Evolutionary conservation across 2,113 vertebrate species (phyloP).

Genomic region (Paramisgurnus dabryanus): DNA sequence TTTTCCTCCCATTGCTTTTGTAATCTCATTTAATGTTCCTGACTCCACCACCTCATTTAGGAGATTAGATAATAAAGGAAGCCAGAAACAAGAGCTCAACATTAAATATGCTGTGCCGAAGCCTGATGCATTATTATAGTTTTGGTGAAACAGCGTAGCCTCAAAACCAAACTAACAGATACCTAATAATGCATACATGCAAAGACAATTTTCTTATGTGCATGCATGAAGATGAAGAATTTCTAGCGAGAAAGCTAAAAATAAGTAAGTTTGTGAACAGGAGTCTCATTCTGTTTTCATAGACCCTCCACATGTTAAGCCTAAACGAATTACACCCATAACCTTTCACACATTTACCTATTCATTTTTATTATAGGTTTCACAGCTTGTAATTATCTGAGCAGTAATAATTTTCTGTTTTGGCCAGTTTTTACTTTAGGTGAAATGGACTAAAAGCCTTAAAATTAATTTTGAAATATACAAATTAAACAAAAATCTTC

Average conservation of each 20-base stretch:
- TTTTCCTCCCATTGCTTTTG: conserved; percentile 72
- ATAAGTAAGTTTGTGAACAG: no score
- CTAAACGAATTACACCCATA: not conserved
- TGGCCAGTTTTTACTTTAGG: no score
- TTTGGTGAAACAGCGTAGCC: not conserved
- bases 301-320: conserved; percentile 28
- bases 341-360: no score
- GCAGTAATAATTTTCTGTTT: no score
- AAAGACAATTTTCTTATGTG: not conserved
- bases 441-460: no score
- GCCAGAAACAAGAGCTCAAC: conserved; percentile 65
- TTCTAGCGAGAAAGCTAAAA: not conserved
- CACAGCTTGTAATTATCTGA: no score
- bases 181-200: not conserved
- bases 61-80: conserved; percentile 76
- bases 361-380: no score
- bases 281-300: not conserved
- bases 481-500: not conserved
- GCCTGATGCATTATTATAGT: not conserved
- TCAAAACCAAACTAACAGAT: not conserved
- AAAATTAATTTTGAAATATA: no score
- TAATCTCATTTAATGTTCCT: conserved; percentile 80
- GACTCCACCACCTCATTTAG: conserved; percentile 76
- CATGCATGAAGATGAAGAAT: not conserved
- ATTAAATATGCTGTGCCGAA: conserved; percentile 56